These are phyloP conservation scores for Hirtodrosophila confusa DNA, from an alignment of 2,888 invertebrate genomes.

Conservation along the genomic window DNA sequence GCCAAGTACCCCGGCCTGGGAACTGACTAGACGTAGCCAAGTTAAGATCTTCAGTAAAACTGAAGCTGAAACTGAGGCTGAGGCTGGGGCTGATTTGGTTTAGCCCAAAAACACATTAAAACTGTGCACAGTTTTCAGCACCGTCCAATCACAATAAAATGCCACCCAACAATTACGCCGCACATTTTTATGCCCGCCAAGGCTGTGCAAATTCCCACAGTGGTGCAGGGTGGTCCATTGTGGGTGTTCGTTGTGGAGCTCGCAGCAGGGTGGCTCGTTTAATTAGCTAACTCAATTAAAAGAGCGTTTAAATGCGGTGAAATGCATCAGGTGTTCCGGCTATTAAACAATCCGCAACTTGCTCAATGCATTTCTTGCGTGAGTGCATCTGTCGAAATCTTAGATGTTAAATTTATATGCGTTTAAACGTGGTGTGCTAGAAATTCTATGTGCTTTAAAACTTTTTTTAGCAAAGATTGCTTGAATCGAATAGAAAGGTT, in stretches of 20 bases:
- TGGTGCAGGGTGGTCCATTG: slow-evolving; percentile 20
- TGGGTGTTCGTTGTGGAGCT: slow-evolving; percentile 5
- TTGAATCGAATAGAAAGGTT: no score
- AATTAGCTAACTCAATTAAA: slow-evolving; percentile 78
- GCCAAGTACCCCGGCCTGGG: slow-evolving; percentile 61
- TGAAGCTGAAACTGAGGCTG: slow-evolving; percentile 11
- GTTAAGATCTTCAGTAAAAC: slow-evolving; percentile 10
- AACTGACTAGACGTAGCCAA: slow-evolving; percentile 28
- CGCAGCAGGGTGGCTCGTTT: slow-evolving; percentile 51
- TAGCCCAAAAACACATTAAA: slow-evolving; percentile 38
- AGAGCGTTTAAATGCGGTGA: slow-evolving; percentile 64
- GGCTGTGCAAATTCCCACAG: slow-evolving; percentile 74
- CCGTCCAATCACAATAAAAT: slow-evolving; percentile 75
- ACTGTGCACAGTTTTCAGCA: slow-evolving; percentile 40
- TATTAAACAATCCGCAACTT: slow-evolving; percentile 44
- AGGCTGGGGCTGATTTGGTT: slow-evolving; percentile 18
- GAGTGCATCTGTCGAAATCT: no score
- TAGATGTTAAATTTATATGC: no score
- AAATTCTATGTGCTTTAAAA: no score
- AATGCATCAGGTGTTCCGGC: slow-evolving; percentile 64
- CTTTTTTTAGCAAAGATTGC: no score
- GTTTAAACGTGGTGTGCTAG: no score
- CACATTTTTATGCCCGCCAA: slow-evolving; percentile 69
- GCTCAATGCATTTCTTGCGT: no score
- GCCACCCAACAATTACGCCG: slow-evolving; percentile 67